Percentiles rank a stretch among this genome's conserved stretches.
Evolutionary conservation across 2,113 vertebrate genomes (phyloP).

Genomic region (Zosterops lateralis): DNA sequence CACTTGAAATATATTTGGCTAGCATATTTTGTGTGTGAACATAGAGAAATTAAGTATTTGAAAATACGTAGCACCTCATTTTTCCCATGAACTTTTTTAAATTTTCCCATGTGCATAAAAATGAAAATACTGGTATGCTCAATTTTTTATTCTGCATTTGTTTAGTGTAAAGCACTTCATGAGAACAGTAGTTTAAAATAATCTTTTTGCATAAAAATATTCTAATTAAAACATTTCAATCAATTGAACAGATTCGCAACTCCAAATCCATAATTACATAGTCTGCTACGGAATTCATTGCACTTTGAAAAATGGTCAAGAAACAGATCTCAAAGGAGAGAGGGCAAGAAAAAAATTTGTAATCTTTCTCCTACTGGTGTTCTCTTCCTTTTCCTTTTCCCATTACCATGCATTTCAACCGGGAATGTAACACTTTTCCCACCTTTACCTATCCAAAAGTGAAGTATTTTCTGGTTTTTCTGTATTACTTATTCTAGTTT

Average conservation of each 20-base stretch:
- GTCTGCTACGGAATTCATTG: not conserved
- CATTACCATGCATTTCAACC: not conserved
- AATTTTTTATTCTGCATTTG: slow-evolving; percentile 6
- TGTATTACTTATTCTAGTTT: not conserved
- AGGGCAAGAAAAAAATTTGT: not conserved
- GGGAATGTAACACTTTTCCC: not conserved
- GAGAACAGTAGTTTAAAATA: not conserved
- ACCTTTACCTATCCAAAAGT: not conserved
- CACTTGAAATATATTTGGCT: slow-evolving; percentile 4
- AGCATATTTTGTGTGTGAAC: not conserved
- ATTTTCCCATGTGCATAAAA: slow-evolving; percentile 19
- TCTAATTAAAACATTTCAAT: slow-evolving; percentile 35
- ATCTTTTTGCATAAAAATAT: not conserved
- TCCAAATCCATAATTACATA: not conserved
- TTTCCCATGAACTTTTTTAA: not conserved
- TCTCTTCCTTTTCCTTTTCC: not conserved
- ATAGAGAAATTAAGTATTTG: not conserved
- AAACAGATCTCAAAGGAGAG: not conserved
- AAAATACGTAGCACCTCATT: not conserved
- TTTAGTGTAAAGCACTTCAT: not conserved
- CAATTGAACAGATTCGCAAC: not conserved
- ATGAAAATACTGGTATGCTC: slow-evolving; percentile 11
- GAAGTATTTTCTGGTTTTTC: not conserved
- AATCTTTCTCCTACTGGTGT: not conserved
- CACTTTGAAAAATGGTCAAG: not conserved